A percentile compares a stretch with the other conserved stretches of the same genome.
phyloP scores from a whole-genome alignment of 1,140 invertebrate species.

The Anoplophora glabripennis region DNA sequence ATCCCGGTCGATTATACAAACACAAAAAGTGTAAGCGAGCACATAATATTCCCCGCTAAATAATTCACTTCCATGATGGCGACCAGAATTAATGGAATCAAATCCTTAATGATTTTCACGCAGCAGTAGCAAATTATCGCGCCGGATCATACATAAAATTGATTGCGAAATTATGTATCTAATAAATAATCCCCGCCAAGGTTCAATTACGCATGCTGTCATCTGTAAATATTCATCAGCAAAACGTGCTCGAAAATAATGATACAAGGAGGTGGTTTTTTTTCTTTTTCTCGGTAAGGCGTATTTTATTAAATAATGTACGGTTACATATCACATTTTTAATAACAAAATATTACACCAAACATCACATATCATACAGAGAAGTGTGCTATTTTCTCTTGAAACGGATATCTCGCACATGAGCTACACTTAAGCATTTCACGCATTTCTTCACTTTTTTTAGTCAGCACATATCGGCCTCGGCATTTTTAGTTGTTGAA shows the following conservation, averaged over 20 bases:
- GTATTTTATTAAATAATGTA: conserved; percentile 3
- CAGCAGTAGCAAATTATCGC: conserved; percentile 25
- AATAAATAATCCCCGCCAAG: conserved; percentile 18
- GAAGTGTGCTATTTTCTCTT: no score
- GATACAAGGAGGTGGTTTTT: not conserved
- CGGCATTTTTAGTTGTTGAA: no score
- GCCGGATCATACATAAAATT: conserved; percentile 20
- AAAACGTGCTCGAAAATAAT: conserved; percentile 10
- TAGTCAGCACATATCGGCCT: no score
- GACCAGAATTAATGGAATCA: conserved; percentile 24
- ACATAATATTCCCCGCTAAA: conserved; percentile 2
- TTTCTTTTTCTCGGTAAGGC: not conserved
- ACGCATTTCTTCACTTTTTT: no score
- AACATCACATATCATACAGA: not conserved
- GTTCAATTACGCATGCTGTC: conserved; percentile 22
- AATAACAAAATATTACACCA: conserved; percentile 4
- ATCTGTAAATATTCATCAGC: conserved; percentile 9
- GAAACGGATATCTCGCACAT: no score
- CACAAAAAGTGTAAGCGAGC: conserved; percentile 4
- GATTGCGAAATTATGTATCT: conserved; percentile 27
- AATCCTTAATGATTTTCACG: conserved; percentile 24
- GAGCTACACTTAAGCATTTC: no score
- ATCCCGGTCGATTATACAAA: conserved; percentile 8
- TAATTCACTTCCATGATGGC: conserved; percentile 10
- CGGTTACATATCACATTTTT: not conserved